phyloP scores from a whole-genome alignment of 1,140 invertebrate species.

The Plodia interpunctella region DNA sequence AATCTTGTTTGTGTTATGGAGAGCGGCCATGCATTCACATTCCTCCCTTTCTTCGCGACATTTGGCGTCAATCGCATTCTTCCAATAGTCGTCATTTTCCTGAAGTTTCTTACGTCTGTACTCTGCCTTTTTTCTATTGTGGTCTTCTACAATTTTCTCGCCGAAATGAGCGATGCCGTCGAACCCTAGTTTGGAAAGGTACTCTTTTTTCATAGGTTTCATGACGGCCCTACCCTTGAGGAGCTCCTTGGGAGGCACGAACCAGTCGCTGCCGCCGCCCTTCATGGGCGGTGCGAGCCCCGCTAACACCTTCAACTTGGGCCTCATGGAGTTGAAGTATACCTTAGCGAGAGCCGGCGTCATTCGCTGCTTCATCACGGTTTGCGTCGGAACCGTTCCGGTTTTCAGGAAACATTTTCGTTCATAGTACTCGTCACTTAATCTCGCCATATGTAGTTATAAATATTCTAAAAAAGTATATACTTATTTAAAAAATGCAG shows the following conservation, averaged over 20 bases:
- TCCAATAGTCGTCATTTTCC: slow-evolving; percentile 50
- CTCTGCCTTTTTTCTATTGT: slow-evolving; percentile 36
- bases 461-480: slow-evolving; percentile 2
- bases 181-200: slow-evolving; percentile 41
- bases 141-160: slow-evolving; percentile 32
- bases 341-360: slow-evolving; percentile 43
- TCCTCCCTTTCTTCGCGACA: slow-evolving; percentile 37
- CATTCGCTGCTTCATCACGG: slow-evolving; percentile 55
- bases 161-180: slow-evolving; percentile 44
- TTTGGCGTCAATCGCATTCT: slow-evolving; percentile 26
- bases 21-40: slow-evolving; percentile 30
- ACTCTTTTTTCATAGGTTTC: slow-evolving; percentile 45
- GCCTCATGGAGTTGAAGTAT: slow-evolving; percentile 60
- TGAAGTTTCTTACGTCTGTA: slow-evolving; percentile 37
- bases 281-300: slow-evolving; percentile 56
- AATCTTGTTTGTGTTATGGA: slow-evolving; percentile 45
- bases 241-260: slow-evolving; percentile 44
- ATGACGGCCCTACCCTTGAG: slow-evolving; percentile 44
- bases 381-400: slow-evolving; percentile 59
- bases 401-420: slow-evolving; percentile 51
- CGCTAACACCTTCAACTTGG: slow-evolving; percentile 50
- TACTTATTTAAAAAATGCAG: slow-evolving; percentile 3
- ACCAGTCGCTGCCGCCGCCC: slow-evolving; percentile 60
- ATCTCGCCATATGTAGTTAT: slow-evolving; percentile 32
- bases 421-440: slow-evolving; percentile 54